These are phyloP conservation scores for Cryptocheilus praepositus DNA, from an alignment of 2,888 invertebrate species.

Conservation along the genomic window DNA sequence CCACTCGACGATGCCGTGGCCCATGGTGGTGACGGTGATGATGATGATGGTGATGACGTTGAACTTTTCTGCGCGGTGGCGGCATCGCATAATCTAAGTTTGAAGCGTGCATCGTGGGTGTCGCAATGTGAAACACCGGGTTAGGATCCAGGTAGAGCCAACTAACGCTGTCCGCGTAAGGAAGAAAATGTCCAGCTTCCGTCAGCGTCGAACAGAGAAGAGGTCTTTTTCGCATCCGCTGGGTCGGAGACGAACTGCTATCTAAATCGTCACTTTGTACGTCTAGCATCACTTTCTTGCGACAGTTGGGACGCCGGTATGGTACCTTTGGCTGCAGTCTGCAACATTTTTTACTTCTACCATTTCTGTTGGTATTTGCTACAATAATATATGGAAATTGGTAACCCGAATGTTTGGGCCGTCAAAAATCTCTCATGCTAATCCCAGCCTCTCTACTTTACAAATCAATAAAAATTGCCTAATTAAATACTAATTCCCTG, in stretches of 20 bases:
- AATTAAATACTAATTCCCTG: too few species aligned
- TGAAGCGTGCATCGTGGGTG: slow-evolving; percentile 43
- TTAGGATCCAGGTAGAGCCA: slow-evolving; percentile 66
- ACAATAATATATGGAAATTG: neutral
- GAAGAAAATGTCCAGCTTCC: slow-evolving; percentile 45
- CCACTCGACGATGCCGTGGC: slow-evolving; percentile 57
- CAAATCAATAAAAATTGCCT: too few species aligned
- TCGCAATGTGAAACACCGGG: slow-evolving; percentile 49
- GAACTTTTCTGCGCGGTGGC: slow-evolving; percentile 52
- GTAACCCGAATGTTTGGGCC: too few species aligned
- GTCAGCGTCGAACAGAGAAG: slow-evolving; percentile 25
- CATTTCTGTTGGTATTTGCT: too few species aligned
- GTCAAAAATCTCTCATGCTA: too few species aligned
- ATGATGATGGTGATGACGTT: slow-evolving; percentile 42
- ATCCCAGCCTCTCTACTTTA: too few species aligned
- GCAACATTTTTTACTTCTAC: too few species aligned
- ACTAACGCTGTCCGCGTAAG: slow-evolving; percentile 65
- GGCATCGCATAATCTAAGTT: slow-evolving; percentile 56
- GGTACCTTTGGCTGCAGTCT: slow-evolving; percentile 9
- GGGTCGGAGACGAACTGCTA: slow-evolving; percentile 26
- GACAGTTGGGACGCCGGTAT: slow-evolving; percentile 35
- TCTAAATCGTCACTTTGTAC: slow-evolving; percentile 23
- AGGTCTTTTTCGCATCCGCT: slow-evolving; percentile 21
- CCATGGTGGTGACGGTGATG: slow-evolving; percentile 40
- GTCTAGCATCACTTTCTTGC: slow-evolving; percentile 50